Evolutionary conservation across 2,888 invertebrate genomes (phyloP).

Genomic region (Sipha maydis): DNA sequence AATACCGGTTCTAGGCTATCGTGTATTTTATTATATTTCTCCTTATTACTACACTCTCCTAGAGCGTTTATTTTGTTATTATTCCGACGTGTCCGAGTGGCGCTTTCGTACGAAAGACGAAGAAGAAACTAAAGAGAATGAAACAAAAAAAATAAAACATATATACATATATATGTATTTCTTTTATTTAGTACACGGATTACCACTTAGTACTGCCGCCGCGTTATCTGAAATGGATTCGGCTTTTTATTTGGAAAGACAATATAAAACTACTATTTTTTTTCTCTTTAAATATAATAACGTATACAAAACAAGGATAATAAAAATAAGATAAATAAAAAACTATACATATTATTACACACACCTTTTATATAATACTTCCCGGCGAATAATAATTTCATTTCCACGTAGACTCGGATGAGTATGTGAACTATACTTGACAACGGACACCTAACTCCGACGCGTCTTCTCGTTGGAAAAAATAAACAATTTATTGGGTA

Average conservation of each 20-base stretch:
- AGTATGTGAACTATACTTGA: neutral
- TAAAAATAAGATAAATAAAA: constrained; percentile 53
- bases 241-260: constrained; percentile 60
- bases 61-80: constrained; percentile 59
- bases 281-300: constrained; percentile 29
- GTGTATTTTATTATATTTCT: constrained; percentile 54
- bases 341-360: neutral
- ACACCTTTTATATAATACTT: constrained; percentile 23
- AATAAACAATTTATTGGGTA: neutral
- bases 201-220: constrained; percentile 58
- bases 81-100: constrained; percentile 58
- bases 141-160: constrained; percentile 24
- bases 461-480: neutral
- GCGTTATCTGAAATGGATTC: constrained; percentile 58
- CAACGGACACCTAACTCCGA: neutral
- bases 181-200: constrained; percentile 61
- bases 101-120: constrained; percentile 28
- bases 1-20: constrained; percentile 61
- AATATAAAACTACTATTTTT: constrained; percentile 44
- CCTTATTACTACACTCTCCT: constrained; percentile 52
- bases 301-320: constrained; percentile 50
- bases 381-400: constrained; percentile 20
- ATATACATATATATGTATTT: constrained; percentile 35
- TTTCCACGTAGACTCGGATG: constrained; percentile 6
- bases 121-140: constrained; percentile 45